Evolutionary conservation across 2,888 invertebrate species (phyloP), one percentile per base, ranked within the genome.

Genomic region (Lithophane socia): DNA sequence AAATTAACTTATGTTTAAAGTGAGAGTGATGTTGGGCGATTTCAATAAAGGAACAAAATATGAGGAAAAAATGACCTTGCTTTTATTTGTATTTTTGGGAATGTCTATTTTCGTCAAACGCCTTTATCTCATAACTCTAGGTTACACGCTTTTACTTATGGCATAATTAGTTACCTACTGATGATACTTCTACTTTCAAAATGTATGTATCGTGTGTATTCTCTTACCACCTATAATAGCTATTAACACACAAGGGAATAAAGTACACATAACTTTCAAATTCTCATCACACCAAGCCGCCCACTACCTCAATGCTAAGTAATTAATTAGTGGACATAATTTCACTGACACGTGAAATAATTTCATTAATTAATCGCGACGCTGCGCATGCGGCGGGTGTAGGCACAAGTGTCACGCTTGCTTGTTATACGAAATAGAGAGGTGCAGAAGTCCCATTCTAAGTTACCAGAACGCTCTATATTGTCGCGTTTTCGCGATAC

Each of bases 261-360:
- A 63, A 69, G 18, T 84, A 68, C 58, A 63, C 18, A 44, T 7
- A 61, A 44, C 71, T 75, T 75, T 84, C 72, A 69, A 64, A 73
- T 80, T 83, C 83, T 44, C 80, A 83, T 76, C 66, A 69, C 18
- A 72, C 69, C 72, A 65, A 63, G 24, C 65, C 63, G 74, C 37
- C 70, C 56, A 77, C 58, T 72, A 13, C 52, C 56, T 71, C 47
- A 73, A 47, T 65, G 65, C 69, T 73, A 16, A 72, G 49, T 84
- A 74, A 84, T 81, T 84, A 81, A 84, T 78, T 84, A 78, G 61
- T 49, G 75, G 42, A 78, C 70, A 75, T 72, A 71, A 81, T 78
- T 78, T 81, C 65, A 80, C 78, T 80, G 84, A 82, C 87, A 84
- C 81, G 81, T 84, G 75, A 84, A 86, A 82, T 83, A 82, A 84